Base-by-base conservation (phyloP, 2,888 invertebrate species). In the Mythimna ferrago region DNA sequence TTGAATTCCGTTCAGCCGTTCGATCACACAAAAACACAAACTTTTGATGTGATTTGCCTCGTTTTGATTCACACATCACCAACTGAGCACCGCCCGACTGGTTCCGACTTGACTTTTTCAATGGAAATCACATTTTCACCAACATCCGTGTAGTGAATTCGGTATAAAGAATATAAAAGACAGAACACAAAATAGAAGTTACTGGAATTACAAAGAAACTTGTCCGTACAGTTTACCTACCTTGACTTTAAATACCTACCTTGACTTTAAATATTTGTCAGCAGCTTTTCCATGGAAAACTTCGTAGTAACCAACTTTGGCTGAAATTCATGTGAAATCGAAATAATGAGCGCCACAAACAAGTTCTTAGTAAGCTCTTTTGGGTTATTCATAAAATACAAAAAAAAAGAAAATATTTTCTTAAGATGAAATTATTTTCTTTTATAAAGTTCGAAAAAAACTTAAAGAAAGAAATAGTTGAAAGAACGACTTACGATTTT, bases 261-360 rank as follows among this genome's bases (percentile, higher is more conserved):
- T 70, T 66, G 56, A 71, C 44, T 65, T 26, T 41, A 68, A 75
- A 38, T 65, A 65, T 56, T 70, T 73, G n/a, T 61, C 56, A 70
- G 54, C 56, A 68, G 58, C n/a, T 63, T 74, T 72, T 68, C 57
- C 71, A 68, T 76, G 19, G 48, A 63, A 68, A 76, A 38, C 70
- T 62, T 68, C 60, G 61, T 56, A n/a, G 53, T n/a, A 82, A 62
- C 19, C 10, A 66, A 76, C n/a, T 80, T 57, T 61, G 2, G 6
- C 6, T 9, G 10, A 65, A 48, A 67, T 74, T 79, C 41, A 2
- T 65, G 48, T 72, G 32, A 66, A 76, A 74, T 74, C 26, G 48
- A 82, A 74, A 76, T 68, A 76, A 70, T 66, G 62, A 74, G n/a
- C 32, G 60, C 35, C 6, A 63, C n/a, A 32, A 73, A 67, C 60